Percentiles rank a stretch among this genome's conserved stretches.
phyloP scores from a whole-genome alignment of 2,113 vertebrate species.

The Saccopteryx bilineata region DNA sequence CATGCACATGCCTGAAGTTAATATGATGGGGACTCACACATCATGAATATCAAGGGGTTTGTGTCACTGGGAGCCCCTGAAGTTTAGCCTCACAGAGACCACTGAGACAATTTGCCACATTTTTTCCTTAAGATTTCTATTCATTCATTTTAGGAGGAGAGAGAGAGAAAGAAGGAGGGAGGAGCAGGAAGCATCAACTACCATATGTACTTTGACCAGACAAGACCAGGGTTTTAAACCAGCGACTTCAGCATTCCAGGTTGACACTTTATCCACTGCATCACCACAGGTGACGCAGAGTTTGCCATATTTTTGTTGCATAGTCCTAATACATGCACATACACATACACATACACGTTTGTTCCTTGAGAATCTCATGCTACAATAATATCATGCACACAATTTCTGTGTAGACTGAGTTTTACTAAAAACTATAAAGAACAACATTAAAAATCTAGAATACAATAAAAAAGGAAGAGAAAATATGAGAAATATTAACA shows the following conservation, averaged over 20 bases:
- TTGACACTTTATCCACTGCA: too few species aligned
- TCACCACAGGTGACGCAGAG: not conserved
- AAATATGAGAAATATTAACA: not conserved
- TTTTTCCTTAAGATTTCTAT: not conserved
- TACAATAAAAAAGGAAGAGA: not conserved
- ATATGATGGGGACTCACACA: not conserved
- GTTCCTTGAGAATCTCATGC: not conserved
- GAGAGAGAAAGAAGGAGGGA: too few species aligned
- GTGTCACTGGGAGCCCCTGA: not conserved
- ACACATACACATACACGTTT: not conserved
- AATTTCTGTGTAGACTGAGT: not conserved
- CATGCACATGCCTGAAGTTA: not conserved
- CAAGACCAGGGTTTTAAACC: too few species aligned
- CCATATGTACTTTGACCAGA: too few species aligned
- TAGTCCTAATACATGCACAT: not conserved
- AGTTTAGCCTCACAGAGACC: not conserved
- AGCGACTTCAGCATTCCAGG: too few species aligned
- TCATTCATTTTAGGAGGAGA: too few species aligned
- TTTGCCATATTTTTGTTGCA: constrained; percentile 43
- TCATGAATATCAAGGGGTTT: not conserved
- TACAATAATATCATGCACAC: not conserved
- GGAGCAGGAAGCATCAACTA: too few species aligned
- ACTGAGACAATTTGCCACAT: constrained; percentile 13
- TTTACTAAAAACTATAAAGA: not conserved
- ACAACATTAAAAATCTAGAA: not conserved